Evolutionary conservation across 1,140 invertebrate species (phyloP), one percentile per base, ranked within the genome.

Genomic region (Cheumatopsyche charites): DNA sequence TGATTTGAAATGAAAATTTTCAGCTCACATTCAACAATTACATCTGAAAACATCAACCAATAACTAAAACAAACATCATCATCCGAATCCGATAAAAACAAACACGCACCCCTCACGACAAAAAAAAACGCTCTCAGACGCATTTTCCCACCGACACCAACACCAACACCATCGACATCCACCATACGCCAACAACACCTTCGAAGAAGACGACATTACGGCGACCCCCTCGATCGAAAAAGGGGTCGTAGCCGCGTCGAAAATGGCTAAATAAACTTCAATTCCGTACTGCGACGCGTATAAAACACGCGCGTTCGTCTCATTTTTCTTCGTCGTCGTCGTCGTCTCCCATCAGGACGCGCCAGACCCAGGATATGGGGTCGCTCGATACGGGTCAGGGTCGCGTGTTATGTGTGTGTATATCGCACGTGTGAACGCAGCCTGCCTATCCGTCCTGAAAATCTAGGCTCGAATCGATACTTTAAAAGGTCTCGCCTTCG

Each of bases 301-400:
- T 58, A 58, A 58, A 58, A 58, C 21, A 58, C 55, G 55, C 23
- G 49, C 49, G 49, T 55, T 55, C 49, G 17, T 55, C 19, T 58
- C 55, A 58, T 58, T 58, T 58, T 58, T 58, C 55, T 58, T 58
- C 55, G 55, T 58, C 55, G n/a, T n/a, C n/a, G n/a, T n/a, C n/a
- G n/a, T 58, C 55, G 4, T n/a, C n/a, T n/a, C n/a, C 55, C 19
- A 17, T 52, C 11, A n/a, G 49, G 49, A 55, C 49, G 49, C 12
- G 49, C 17, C 21, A 55, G 55, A 58, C 55, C 55, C 55, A 25
- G 55, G 21, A 58, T 36, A 36, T 36, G 29, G 55, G 55, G 23
- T 58, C 23, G 19, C 21, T 58, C 55, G 13, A 58, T 58, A 23
- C 23, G 55, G 55, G 55, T 58, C 55, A 58, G 55, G 55, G 55